Base-by-base conservation (phyloP, 2,888 invertebrate genomes). In the Apodemia zela region DNA sequence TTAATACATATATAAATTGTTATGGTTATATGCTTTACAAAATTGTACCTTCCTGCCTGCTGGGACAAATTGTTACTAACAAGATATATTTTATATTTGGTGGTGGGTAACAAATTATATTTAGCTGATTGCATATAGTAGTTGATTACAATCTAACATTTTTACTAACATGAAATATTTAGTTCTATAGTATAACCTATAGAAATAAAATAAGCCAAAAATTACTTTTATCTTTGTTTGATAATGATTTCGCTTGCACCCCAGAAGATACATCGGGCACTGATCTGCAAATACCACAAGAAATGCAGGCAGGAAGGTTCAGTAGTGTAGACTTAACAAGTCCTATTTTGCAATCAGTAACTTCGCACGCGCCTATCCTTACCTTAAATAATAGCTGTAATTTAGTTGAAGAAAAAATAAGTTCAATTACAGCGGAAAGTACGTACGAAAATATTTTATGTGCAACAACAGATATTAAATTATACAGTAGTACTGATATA, bases 291-390 rank as follows among this genome's bases (percentile, higher is more conserved):
- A 90, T 84, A 82, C 78, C 85, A 79, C 87, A 84, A 82, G 82
- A 88, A 80, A 87, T 81, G 93, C 93, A 94, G 94, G 94, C 94
- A 94, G 94, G 94, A 94, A 94, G 94, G 94, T 93, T 93, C 87
- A 84, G 85, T 84, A 85, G 81, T 80, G 81, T 82, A 82, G 85
- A 85, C 79, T 75, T 87, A 78, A 79, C 78, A 77, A 85, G 83
- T 86, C 85, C 87, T 80, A 75, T 82, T 80, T 78, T 81, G 80
- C 84, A 77, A 81, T 85, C 87, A 77, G 78, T 77, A 74, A 79
- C 84, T 80, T 82, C 87, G 82, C 85, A 85, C 85, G 81, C 80
- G 76, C 75, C 81, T 77, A 77, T 75, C 75, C 71, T 73, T 71
- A 69, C 75, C 75, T 76, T 76, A 67, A 71, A 70, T 63, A 72